These are phyloP conservation scores for Spheniscus mendiculus DNA, from an alignment of 2,113 vertebrate species.

Conservation along the genomic window DNA sequence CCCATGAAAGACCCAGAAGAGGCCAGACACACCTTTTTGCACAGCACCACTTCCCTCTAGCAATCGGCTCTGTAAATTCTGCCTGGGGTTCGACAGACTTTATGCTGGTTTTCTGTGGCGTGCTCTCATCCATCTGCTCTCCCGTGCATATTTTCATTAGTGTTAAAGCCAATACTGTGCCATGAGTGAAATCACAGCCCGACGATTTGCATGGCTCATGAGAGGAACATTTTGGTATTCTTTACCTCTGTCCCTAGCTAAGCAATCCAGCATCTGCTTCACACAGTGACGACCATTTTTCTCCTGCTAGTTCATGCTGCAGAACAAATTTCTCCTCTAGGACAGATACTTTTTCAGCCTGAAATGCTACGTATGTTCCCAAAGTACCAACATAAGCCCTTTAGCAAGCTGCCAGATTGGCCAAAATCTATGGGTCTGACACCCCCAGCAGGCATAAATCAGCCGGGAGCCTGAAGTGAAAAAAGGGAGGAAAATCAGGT, in stretches of 20 bases:
- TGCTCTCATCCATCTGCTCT: not conserved
- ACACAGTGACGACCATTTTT: not conserved
- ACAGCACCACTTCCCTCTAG: not conserved
- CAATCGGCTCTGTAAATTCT: rapidly evolving
- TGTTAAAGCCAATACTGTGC: not conserved
- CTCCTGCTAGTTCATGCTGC: not conserved
- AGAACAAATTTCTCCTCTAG: slow-evolving; percentile 19
- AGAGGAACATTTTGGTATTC: not conserved
- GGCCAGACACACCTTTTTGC: not conserved
- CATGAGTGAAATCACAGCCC: not conserved
- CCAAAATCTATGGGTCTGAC: not conserved
- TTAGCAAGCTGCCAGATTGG: not conserved
- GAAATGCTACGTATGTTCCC: slow-evolving; percentile 5
- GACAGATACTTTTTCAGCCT: not conserved
- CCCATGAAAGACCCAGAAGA: not conserved
- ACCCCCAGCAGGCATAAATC: not conserved
- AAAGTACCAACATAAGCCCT: not conserved
- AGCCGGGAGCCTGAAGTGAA: not conserved
- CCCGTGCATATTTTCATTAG: not conserved
- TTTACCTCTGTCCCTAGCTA: not conserved
- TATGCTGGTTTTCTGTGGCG: not conserved
- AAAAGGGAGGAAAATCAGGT: not conserved
- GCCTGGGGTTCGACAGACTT: not conserved
- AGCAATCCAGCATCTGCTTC: not conserved
- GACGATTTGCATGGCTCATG: not conserved